phyloP scores from a whole-genome alignment of 2,888 invertebrate species.

The Cyrtodaria siliqua region DNA sequence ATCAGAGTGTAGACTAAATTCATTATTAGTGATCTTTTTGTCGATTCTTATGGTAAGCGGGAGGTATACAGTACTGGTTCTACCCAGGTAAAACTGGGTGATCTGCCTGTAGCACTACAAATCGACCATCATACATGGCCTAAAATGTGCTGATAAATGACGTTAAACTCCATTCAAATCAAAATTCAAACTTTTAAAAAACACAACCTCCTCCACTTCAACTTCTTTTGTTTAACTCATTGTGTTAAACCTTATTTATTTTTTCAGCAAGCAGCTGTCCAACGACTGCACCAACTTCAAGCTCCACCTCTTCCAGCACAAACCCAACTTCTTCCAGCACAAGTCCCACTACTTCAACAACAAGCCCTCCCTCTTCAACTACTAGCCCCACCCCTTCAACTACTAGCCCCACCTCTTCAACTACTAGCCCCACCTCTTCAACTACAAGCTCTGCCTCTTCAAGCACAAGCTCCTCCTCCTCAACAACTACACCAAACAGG shows the following conservation, averaged over 20 bases:
- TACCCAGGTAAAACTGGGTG: no score
- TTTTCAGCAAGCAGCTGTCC: constrained; percentile 1
- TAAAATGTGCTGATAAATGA: no score
- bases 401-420: neutral
- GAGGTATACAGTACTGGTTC: no score
- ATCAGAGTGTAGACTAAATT: no score
- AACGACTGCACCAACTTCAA: constrained; percentile 4
- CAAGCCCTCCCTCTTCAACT: neutral
- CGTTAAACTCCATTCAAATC: no score
- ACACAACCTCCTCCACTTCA: neutral
- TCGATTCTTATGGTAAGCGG: no score
- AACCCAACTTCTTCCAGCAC: neutral
- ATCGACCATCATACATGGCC: no score
- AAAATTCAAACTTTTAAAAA: no score
- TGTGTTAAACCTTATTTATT: neutral
- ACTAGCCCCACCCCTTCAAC: neutral
- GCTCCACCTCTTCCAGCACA: neutral
- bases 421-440: neutral
- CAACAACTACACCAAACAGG: constrained; percentile 7
- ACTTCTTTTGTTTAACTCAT: no score
- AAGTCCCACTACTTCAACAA: constrained; percentile 3
- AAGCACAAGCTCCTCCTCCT: constrained; percentile 2
- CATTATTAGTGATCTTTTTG: no score
- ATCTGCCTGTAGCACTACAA: no score
- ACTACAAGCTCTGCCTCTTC: neutral